Conservation (phyloP, 2,113 vertebrate species). For the Eurystomus gularis region DNA sequence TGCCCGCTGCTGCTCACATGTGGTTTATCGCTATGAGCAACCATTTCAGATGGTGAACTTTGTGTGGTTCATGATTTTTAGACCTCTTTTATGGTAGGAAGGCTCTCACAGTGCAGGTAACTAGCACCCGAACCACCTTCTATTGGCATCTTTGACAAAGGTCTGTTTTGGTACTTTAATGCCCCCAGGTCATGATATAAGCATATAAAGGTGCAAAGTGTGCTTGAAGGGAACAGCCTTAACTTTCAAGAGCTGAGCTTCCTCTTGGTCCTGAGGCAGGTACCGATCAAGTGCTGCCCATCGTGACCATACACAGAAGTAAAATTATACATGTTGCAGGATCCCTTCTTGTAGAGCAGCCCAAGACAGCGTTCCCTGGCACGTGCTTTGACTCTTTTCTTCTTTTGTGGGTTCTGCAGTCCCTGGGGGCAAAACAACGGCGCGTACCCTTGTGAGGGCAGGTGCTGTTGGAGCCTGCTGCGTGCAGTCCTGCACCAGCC, state of each 20-base stretch:
- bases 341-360: not conserved
- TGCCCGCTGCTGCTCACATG: not conserved
- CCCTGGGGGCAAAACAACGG: accelerated
- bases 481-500: not conserved
- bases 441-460: not conserved
- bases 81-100: not conserved
- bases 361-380: not conserved
- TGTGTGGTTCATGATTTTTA: not conserved
- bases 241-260: not conserved
- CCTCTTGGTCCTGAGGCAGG: not conserved
- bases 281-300: not conserved
- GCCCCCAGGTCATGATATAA: accelerated
- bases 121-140: not conserved
- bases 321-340: not conserved
- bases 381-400: not conserved
- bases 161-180: not conserved
- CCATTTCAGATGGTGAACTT: not conserved
- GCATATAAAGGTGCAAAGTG: not conserved
- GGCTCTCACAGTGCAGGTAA: not conserved
- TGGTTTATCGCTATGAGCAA: accelerated
- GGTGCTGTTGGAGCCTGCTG: not conserved
- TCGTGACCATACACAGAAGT: not conserved
- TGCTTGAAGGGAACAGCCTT: not conserved
- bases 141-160: not conserved
- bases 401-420: not conserved